Evolutionary conservation across 2,113 vertebrate species (phyloP).

Genomic region (Melanocharis versteri): DNA sequence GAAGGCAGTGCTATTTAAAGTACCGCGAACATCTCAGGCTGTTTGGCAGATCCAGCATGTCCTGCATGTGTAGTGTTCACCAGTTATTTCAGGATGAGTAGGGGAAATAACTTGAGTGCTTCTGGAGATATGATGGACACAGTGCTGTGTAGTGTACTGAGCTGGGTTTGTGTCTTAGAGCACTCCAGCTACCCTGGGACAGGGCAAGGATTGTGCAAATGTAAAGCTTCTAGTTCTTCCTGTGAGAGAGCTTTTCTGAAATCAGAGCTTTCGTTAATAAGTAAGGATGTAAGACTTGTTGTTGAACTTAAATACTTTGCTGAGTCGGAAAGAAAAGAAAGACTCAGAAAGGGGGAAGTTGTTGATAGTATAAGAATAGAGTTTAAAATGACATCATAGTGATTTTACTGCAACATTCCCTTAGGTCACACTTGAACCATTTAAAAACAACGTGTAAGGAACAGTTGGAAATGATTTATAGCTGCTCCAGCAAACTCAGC

Average conservation of each 20-base stretch:
- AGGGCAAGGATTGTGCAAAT: not conserved
- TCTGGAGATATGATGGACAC: not conserved
- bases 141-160: not conserved
- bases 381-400: not conserved
- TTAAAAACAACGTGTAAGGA: not conserved
- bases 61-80: not conserved
- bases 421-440: not conserved
- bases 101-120: not conserved
- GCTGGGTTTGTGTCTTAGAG: not conserved
- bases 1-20: constrained; percentile 16
- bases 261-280: not conserved
- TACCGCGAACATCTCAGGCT: not conserved
- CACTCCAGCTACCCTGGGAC: not conserved
- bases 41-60: not conserved
- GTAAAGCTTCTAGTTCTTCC: not conserved
- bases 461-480: not conserved
- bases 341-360: not conserved
- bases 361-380: not conserved
- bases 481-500: not conserved
- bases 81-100: not conserved
- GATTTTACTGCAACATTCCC: not conserved
- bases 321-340: not conserved
- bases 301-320: not conserved
- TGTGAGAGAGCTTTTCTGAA: not conserved
- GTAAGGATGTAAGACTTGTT: not conserved